Conservation (phyloP, 2,113 vertebrate species). For the Dascyllus trimaculatus region DNA sequence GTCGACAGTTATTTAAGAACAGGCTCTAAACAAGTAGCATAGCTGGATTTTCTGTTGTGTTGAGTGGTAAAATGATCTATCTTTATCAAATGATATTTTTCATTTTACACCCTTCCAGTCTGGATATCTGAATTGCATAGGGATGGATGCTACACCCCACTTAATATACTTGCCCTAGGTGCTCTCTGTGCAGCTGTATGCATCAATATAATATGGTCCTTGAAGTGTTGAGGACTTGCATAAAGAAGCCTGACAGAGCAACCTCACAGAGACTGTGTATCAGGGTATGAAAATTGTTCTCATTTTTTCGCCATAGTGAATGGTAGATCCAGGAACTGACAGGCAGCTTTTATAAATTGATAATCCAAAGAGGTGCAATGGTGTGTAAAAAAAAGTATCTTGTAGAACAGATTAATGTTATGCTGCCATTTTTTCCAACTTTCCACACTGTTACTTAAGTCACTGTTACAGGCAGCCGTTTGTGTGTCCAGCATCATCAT, state of each 20-base stretch:
- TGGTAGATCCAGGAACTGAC: not conserved
- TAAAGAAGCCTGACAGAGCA: conserved; percentile 41
- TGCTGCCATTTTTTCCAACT: too few relatives aligned
- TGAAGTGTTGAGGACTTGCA: conserved; percentile 44
- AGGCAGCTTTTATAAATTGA: not conserved
- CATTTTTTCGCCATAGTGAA: not conserved
- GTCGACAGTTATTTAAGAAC: too few relatives aligned
- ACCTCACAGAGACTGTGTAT: conserved; percentile 12
- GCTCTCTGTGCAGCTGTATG: conserved; percentile 27
- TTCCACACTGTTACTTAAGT: not conserved
- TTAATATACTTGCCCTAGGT: conserved; percentile 39
- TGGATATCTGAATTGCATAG: conserved; percentile 12
- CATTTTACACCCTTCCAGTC: not conserved
- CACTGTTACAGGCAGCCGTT: too few relatives aligned
- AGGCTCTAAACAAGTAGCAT: too few relatives aligned
- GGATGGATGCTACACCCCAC: conserved; percentile 34
- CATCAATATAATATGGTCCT: conserved; percentile 49
- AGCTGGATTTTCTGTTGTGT: too few relatives aligned
- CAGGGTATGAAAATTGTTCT: not conserved
- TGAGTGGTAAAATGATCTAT: not conserved
- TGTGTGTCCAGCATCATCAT: conserved; percentile 28
- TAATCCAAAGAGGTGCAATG: too few relatives aligned
- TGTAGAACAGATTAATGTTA: too few relatives aligned
- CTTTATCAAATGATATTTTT: not conserved
- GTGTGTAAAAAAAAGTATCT: too few relatives aligned